phyloP scores from a whole-genome alignment of 2,113 vertebrate genomes.

The Raja brachyura region DNA sequence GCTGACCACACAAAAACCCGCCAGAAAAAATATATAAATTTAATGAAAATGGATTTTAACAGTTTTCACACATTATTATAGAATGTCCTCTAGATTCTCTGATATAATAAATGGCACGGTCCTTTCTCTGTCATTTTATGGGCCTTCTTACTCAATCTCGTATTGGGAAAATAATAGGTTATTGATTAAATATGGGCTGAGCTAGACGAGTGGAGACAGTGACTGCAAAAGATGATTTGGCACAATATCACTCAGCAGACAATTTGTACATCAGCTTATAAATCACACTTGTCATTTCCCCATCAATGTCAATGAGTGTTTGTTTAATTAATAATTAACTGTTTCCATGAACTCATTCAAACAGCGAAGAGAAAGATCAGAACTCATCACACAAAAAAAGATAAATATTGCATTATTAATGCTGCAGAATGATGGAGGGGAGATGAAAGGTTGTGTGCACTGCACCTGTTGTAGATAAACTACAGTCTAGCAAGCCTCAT shows the following conservation, averaged over 20 bases:
- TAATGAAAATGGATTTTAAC: not conserved
- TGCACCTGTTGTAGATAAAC: slow-evolving; percentile 8
- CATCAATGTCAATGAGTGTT: not conserved
- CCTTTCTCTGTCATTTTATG: slow-evolving; percentile 16
- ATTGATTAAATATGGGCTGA: slow-evolving; percentile 31
- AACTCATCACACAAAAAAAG: not conserved
- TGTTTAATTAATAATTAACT: slow-evolving; percentile 19
- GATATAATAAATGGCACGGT: slow-evolving; percentile 4
- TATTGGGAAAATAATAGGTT: slow-evolving; percentile 37
- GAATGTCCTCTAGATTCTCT: not conserved
- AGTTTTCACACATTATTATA: slow-evolving; percentile 16
- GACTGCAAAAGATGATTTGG: slow-evolving; percentile 1
- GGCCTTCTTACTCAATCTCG: not conserved
- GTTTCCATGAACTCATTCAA: not conserved
- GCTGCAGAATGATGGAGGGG: not conserved
- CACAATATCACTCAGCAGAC: slow-evolving; percentile 13
- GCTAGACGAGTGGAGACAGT: not conserved
- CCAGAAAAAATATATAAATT: not conserved
- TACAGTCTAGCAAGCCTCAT: not conserved
- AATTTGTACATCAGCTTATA: slow-evolving; percentile 8
- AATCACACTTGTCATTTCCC: not conserved
- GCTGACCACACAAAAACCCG: not conserved
- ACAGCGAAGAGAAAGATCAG: not conserved
- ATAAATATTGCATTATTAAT: not conserved
- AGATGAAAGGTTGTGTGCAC: not conserved